Evolutionary conservation across 2,797 vertebrate genomes (phyloP), one percentile per base, ranked within the genome.

Genomic region (Synanceia verrucosa): DNA sequence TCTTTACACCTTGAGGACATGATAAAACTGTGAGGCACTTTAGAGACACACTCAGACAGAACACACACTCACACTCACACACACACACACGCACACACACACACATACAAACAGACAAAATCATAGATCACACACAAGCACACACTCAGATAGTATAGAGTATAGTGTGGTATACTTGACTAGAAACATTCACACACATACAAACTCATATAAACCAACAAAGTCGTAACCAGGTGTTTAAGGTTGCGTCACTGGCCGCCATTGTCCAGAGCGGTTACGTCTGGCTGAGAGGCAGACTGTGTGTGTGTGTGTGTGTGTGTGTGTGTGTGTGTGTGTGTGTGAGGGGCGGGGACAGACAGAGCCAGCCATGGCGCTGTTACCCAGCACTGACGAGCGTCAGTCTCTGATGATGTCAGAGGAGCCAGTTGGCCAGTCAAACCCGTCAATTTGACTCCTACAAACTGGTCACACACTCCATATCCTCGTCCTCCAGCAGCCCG

Each of bases 1-100:
- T 79, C 66, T 70, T 90, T 84, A 86, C 69, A 78, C 58, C 88
- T 94, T 96, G 96, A 96, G 95, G 96, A 97, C 95, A 96, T 96
- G 95, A 97, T 95, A 97, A 89, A 90, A 98, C 97, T 98, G 97
- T 97, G 97, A 99, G 98, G 98, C 98, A 99, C 98, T 99, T 99
- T 96, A 97, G 97, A 98, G 97, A 99, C 97, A 96, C 96, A 96
- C 95, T 95, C 94, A 95, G 95, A 96, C 96, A 94, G 84, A 41
- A 79, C 79, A 69, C n/a, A n/a, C 96, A 94, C 85, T 39, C 80
- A 84, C 72, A 79, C 80, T n/a, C n/a, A 94, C 85, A 41, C 81
- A 84, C 73, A 79, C 79, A 69, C n/a, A n/a, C 96, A 94, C 85
- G 43, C 80, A 84, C 72, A 79, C 80, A 70, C 50, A 16, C 37